phyloP scores from a whole-genome alignment of 2,888 invertebrate genomes.

The Arrhopalites spinosus region DNA sequence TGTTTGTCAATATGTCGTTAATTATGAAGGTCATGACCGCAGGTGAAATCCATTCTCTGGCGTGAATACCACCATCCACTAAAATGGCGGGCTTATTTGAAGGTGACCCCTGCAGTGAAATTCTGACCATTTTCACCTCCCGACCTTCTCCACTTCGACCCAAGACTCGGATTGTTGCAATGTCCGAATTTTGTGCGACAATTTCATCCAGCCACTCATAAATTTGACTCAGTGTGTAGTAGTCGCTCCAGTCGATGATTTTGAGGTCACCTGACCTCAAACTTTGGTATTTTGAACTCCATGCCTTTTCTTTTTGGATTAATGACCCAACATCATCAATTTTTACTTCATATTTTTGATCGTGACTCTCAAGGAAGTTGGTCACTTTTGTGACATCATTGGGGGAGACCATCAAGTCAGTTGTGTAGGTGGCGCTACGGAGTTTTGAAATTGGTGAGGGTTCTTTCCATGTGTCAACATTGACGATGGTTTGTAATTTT shows the following conservation, averaged over 20 bases:
- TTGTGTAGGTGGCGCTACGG: neutral
- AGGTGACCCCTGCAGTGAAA: conserved; percentile 30
- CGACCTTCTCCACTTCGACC: conserved; percentile 36
- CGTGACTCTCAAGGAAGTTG: neutral
- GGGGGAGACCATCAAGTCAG: conserved; percentile 39
- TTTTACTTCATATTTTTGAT: neutral
- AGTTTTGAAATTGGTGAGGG: neutral
- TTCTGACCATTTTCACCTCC: conserved; percentile 29
- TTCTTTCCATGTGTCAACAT: conserved; percentile 25
- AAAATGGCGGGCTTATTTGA: conserved; percentile 37
- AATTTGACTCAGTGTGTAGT: conserved; percentile 45
- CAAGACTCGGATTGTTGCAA: conserved; percentile 41
- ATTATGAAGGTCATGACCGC: conserved; percentile 11
- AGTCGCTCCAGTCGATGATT: conserved; percentile 28
- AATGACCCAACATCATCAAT: conserved; percentile 15
- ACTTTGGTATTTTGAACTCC: neutral
- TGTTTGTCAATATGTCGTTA: conserved; percentile 56
- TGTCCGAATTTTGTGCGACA: conserved; percentile 48
- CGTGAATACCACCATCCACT: conserved; percentile 69
- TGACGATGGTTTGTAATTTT: neutral
- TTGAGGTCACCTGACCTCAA: neutral
- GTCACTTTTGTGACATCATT: neutral
- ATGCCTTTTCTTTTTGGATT: neutral
- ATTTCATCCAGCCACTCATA: conserved; percentile 52
- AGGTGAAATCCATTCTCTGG: conserved; percentile 70